phyloP scores from a whole-genome alignment of 1,140 invertebrate genomes.

The Drosophila ironensis region DNA sequence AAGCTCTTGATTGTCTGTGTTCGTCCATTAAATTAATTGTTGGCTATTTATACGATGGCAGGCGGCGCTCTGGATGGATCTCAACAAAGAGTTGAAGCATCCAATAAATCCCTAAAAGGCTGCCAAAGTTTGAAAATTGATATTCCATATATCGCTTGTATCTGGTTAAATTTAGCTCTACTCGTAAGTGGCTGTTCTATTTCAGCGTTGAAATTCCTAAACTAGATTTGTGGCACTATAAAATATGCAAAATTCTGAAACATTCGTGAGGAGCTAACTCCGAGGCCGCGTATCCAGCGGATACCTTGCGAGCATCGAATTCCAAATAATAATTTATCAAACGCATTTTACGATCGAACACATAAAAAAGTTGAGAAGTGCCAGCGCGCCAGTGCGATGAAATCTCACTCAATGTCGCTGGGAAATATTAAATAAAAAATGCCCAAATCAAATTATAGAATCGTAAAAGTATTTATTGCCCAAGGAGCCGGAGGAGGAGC shows the following conservation, averaged over 20 bases:
- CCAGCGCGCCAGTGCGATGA: conserved; percentile 4
- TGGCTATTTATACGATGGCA: neutral
- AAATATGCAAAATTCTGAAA: conserved; percentile 42
- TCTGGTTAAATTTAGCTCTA: no score
- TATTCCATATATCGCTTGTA: no score
- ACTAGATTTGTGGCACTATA: conserved; percentile 26
- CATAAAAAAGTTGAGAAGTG: conserved; percentile 69
- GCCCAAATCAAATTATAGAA: conserved; percentile 81
- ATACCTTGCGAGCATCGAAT: conserved; percentile 48
- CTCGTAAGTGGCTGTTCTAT: no score
- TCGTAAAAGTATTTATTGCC: conserved; percentile 81
- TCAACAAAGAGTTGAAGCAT: neutral
- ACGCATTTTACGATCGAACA: conserved; percentile 65
- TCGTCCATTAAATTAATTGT: conserved; percentile 26
- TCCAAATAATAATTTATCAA: conserved; percentile 80
- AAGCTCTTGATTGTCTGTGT: conserved; percentile 49
- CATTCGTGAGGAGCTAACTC: conserved; percentile 24
- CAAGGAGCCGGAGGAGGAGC: conserved; percentile 12
- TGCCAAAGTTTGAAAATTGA: no score
- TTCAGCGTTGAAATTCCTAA: neutral
- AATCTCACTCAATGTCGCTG: conserved; percentile 30
- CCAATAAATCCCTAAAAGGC: neutral
- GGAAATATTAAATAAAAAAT: conserved; percentile 67
- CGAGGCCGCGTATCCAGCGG: conserved; percentile 10
- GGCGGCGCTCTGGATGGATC: neutral